Evolutionary conservation across 2,888 invertebrate genomes (phyloP).

Genomic region (Ommatoiulus sabulosus): DNA sequence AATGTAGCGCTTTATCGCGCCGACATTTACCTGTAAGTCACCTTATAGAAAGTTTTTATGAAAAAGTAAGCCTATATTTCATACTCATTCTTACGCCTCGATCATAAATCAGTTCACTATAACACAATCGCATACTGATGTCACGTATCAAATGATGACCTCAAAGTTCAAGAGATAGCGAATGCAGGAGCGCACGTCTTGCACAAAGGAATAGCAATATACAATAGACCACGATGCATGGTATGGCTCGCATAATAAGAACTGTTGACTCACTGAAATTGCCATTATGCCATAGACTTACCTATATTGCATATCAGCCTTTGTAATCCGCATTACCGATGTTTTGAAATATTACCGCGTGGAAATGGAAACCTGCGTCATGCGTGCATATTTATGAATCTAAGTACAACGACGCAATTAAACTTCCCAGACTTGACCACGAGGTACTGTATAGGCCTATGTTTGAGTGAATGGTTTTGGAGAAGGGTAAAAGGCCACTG

Average conservation of each 20-base stretch:
- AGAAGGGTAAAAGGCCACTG: neutral
- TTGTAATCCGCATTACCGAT: slow-evolving; percentile 29
- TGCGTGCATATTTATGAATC: neutral
- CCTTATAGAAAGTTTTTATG: neutral
- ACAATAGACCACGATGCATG: slow-evolving; percentile 39
- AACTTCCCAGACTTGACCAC: neutral
- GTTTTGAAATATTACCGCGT: slow-evolving; percentile 19
- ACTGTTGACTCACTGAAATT: slow-evolving; percentile 44
- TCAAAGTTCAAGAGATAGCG: slow-evolving; percentile 50
- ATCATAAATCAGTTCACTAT: slow-evolving; percentile 53
- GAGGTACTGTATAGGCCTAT: neutral
- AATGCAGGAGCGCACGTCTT: slow-evolving; percentile 31
- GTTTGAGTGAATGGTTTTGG: neutral
- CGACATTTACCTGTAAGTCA: slow-evolving; percentile 53
- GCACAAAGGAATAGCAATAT: slow-evolving; percentile 26
- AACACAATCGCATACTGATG: slow-evolving; percentile 54
- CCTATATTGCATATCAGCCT: slow-evolving; percentile 11
- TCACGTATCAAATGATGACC: slow-evolving; percentile 56
- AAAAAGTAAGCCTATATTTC: slow-evolving; percentile 32
- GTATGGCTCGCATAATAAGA: neutral
- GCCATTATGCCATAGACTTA: slow-evolving; percentile 41
- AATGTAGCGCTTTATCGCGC: slow-evolving; percentile 11
- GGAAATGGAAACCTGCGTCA: neutral
- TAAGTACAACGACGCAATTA: neutral
- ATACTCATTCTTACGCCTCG: slow-evolving; percentile 35